A percentile compares a stretch with the other conserved stretches of the same genome.
phyloP scores from a whole-genome alignment of 2,113 vertebrate species.

The Ceuthmochares aereus region DNA sequence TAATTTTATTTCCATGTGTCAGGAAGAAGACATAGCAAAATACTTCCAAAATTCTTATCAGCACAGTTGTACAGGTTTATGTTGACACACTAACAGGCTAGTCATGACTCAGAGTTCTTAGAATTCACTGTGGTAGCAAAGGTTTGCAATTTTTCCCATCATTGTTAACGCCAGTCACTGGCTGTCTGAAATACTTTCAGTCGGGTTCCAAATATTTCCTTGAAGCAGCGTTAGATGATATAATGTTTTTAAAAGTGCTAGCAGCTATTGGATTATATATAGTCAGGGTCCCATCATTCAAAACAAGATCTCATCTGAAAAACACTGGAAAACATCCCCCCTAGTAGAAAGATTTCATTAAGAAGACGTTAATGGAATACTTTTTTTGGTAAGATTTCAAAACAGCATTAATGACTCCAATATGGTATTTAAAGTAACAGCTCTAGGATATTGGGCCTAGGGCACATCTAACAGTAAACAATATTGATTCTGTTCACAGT shows the following conservation, averaged over 20 bases:
- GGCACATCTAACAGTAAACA: constrained; percentile 9
- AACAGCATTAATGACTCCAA: constrained; percentile 25
- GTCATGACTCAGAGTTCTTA: background rate
- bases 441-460: constrained; percentile 24
- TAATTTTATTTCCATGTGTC: background rate
- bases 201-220: background rate
- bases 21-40: background rate
- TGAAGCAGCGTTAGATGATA: background rate
- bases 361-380: background rate
- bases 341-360: background rate
- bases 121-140: background rate
- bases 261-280: background rate
- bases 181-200: constrained; percentile 26
- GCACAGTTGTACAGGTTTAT: background rate
- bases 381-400: constrained; percentile 29
- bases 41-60: constrained; percentile 24
- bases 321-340: background rate
- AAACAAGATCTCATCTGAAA: constrained; percentile 1
- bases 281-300: background rate
- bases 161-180: background rate
- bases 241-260: background rate
- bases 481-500: constrained; percentile 9
- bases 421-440: constrained; percentile 36
- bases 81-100: background rate
- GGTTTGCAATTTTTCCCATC: background rate